Base-by-base conservation (phyloP, 2,888 invertebrate species). In the Lochmaea capreae region DNA sequence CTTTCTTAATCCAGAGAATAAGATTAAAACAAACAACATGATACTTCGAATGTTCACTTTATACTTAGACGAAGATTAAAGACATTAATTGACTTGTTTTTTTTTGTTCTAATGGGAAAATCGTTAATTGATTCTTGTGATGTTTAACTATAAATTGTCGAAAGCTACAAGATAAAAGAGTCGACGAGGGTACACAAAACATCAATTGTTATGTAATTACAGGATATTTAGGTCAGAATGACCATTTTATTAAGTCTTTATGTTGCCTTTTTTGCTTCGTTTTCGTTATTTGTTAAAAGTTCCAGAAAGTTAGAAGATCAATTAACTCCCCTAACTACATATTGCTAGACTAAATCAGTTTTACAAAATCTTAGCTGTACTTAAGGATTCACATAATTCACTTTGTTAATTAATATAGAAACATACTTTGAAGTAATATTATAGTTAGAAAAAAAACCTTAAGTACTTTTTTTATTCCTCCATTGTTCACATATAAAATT, bases 201-300 rank as follows among this genome's bases (percentile, higher is more conserved):
- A 8, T 54, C 18, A 16, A 54, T 18, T 18, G 54, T 54, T 3
- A 3, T 16, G 16, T 54, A 54, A 54, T 54, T 54, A 54, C 54
- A 18, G 54, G 54, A 54, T 54, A 16, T 54, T 54, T 54, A 18
- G 16, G n/a, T 16, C 18, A 18, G 10, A 54, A 54, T 10, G 54
- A 16, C 54, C 16, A n/a, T 3, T 54, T 54, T 54, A 18, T 54
- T 16, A 54, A 18, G 54, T 54, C 54, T 54, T 54, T 54, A 18
- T 16, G 54, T 54, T 18, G 11, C 54, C 18, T 16, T 18, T 9
- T 54, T 54, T 16, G 54, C 18, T 18, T 54, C 18, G 54, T 54
- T 54, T 54, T 10, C 54, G 18, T 54, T 54, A 54, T 54, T 54
- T 54, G 54, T 54, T 54, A 54, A 18, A 54, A 18, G 54, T 54